These are phyloP conservation scores for Dreissena rostriformis DNA, from an alignment of 1,140 invertebrate genomes.

Conservation along the genomic window DNA sequence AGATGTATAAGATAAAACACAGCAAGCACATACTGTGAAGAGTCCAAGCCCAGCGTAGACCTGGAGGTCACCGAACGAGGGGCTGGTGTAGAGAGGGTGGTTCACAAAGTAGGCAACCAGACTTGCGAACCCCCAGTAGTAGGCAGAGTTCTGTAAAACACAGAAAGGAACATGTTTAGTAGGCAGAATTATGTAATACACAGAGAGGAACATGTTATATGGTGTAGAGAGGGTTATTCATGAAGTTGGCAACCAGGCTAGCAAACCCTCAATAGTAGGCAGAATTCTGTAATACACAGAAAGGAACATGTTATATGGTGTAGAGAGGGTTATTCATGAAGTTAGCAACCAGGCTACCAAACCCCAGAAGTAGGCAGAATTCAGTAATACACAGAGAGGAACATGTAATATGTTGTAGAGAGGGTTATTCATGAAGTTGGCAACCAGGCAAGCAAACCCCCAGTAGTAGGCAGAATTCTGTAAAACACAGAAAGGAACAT, in stretches of 20 bases:
- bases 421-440: slow-evolving; percentile 98
- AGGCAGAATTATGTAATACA: slow-evolving; percentile 93
- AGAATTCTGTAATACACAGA: slow-evolving; percentile 88
- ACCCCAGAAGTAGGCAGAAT: slow-evolving; percentile 92
- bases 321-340: too few species aligned
- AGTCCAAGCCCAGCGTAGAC: slow-evolving; percentile 88
- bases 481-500: slow-evolving; percentile 53
- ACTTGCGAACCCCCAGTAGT: slow-evolving; percentile 99
- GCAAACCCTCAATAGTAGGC: slow-evolving; percentile 99
- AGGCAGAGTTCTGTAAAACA: slow-evolving; percentile 91
- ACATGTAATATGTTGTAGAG: slow-evolving; percentile 85
- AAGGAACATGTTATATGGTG: slow-evolving; percentile 1
- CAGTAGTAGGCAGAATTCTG: slow-evolving; percentile 98
- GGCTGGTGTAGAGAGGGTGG: slow-evolving; percentile 96
- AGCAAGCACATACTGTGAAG: slow-evolving; percentile 88
- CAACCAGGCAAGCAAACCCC: slow-evolving; percentile 93
- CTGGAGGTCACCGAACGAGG: slow-evolving; percentile 84
- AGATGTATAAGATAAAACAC: too few species aligned
- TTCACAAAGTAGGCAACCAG: slow-evolving; percentile 99
- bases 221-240: slow-evolving; percentile 97
- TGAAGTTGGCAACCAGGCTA: slow-evolving; percentile 92
- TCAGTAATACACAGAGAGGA: slow-evolving; percentile 85
- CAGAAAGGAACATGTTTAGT: neutral
- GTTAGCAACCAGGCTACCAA: too few species aligned
- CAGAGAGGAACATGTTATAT: neutral